These are phyloP conservation scores for Pipra filicauda DNA, from an alignment of 2,113 vertebrate species.

Conservation along the genomic window DNA sequence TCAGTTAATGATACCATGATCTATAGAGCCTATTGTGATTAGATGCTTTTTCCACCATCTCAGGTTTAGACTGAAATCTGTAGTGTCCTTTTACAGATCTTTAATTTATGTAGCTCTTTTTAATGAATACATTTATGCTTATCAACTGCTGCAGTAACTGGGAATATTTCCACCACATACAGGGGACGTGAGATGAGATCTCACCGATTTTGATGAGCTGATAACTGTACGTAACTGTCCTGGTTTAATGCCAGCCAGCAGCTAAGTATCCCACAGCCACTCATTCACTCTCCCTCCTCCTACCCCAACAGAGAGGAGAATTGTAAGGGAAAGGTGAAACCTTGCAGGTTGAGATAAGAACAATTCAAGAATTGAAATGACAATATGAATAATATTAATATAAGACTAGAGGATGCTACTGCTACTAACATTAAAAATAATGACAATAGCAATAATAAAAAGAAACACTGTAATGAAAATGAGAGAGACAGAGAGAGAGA, in stretches of 20 bases:
- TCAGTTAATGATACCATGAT: neutral
- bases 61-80: neutral
- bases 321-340: neutral
- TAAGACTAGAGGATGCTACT: neutral
- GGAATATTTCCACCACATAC: rapidly evolving
- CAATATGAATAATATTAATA: neutral
- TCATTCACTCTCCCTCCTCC: no score
- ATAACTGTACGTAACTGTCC: neutral
- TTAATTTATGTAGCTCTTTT: neutral
- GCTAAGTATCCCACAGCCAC: no score
- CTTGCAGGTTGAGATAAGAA: neutral
- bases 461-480: neutral
- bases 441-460: neutral
- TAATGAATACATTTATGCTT: neutral
- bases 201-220: neutral
- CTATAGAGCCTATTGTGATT: neutral
- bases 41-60: neutral
- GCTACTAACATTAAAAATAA: neutral
- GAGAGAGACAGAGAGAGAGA: no score
- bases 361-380: neutral
- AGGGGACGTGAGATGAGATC: neutral
- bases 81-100: neutral
- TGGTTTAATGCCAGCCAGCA: neutral
- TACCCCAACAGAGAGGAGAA: neutral
- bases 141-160: neutral